Evolutionary conservation across 2,113 vertebrate species (phyloP).

Genomic region (Scophthalmus maximus): DNA sequence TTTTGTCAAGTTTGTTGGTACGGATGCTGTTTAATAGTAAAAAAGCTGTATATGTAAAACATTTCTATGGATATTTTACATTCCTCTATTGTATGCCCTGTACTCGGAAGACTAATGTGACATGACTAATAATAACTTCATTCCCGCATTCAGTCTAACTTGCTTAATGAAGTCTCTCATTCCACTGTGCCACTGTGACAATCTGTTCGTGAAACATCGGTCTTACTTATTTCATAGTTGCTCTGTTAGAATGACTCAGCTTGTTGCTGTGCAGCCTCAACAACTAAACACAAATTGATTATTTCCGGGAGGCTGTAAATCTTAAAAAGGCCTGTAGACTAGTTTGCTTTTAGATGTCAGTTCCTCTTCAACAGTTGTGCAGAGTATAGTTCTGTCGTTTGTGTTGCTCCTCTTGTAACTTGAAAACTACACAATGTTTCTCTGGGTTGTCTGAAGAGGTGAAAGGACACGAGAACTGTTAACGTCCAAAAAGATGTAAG

Average conservation of each 20-base stretch:
- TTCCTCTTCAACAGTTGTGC: constrained; percentile 33
- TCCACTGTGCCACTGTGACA: constrained; percentile 81
- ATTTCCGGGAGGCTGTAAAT: constrained; percentile 34
- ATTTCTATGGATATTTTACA: constrained; percentile 75
- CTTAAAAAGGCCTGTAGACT: constrained; percentile 34
- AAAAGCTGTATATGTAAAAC: constrained; percentile 76
- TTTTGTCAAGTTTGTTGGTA: constrained; percentile 56
- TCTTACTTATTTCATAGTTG: constrained; percentile 21
- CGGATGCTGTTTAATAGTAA: constrained; percentile 60
- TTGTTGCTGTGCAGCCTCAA: constrained; percentile 48
- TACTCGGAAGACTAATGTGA: constrained; percentile 29
- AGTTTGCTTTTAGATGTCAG: constrained; percentile 43
- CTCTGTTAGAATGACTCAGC: constrained; percentile 42
- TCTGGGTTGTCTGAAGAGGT: constrained; percentile 8
- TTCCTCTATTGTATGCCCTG: constrained; percentile 62
- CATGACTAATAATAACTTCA: constrained; percentile 51
- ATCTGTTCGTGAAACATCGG: constrained; percentile 57
- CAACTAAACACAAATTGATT: constrained; percentile 26
- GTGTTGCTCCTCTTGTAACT: constrained; percentile 45
- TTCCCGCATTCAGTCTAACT: constrained; percentile 54
- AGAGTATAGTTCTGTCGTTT: constrained; percentile 39
- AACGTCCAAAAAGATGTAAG: too few species aligned
- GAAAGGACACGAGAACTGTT: constrained; percentile 12
- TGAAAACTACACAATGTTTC: constrained; percentile 1
- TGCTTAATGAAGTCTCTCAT: constrained; percentile 62